These are phyloP conservation scores for Rhea pennata DNA, from an alignment of 2,113 vertebrate species.

Conservation along the genomic window DNA sequence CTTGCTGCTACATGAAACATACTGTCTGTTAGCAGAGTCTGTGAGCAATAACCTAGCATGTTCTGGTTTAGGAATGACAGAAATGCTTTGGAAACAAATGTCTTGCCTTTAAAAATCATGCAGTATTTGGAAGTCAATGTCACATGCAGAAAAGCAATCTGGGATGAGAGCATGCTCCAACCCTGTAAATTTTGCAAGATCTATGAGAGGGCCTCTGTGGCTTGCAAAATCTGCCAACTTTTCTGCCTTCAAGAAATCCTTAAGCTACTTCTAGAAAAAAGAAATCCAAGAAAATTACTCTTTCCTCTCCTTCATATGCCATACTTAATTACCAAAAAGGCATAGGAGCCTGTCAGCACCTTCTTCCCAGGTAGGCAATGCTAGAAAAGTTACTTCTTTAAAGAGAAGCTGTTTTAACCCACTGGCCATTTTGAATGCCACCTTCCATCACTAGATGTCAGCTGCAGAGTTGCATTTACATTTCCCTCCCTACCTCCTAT, in stretches of 20 bases:
- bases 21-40: neutral
- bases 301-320: neutral
- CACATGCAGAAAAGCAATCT: neutral
- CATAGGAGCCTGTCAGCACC: neutral
- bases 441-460: neutral
- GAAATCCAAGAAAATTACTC: neutral
- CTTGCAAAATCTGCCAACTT: neutral
- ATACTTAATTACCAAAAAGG: neutral
- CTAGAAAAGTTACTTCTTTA: neutral
- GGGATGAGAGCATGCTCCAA: neutral
- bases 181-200: neutral
- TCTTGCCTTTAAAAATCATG: neutral
- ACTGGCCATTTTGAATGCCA: neutral
- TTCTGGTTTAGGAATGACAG: neutral
- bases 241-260: neutral
- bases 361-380: neutral
- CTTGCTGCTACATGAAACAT: neutral
- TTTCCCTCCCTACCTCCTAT: neutral
- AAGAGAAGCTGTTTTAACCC: neutral
- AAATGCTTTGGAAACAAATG: neutral
- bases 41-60: neutral
- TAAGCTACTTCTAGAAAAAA: neutral
- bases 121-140: neutral
- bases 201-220: neutral
- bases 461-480: rapidly evolving